Evolutionary conservation across 2,888 invertebrate genomes (phyloP), one percentile per base, ranked within the genome.

Genomic region (Neocrepidodera transversa): DNA sequence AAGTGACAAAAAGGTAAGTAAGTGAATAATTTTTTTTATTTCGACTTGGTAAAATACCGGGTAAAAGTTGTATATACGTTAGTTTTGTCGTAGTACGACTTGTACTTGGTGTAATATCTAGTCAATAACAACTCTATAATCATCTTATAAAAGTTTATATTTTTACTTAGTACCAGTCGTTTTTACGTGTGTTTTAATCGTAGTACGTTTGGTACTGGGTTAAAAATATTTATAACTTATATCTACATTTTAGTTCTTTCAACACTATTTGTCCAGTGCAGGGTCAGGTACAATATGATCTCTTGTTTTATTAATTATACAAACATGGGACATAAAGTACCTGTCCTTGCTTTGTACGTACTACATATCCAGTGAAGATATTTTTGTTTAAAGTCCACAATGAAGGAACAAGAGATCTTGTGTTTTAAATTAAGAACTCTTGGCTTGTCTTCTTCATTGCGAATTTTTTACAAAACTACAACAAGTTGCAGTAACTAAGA

Each of bases 221-320:
- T 6, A 10, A 26, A 28, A 28, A 26, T 11, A 6, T 5, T 23
- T 7, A 3, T 30, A 30, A 5, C 6, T 2, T 6, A 10, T 10
- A 7, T 8, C 17, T 13, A 13, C 17, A 13, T 10, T 10, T 30
- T 6, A n/a, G n/a, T n/a, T n/a, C n/a, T n/a, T n/a, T n/a, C n/a
- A n/a, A n/a, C n/a, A n/a, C n/a, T n/a, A n/a, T n/a, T 23, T 23
- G 23, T 23, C 14, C 18, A 2, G 13, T 32, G 35, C 32, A 4
- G 4, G 13, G 2, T 50, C 50, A 50, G 50, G 50, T 50, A 32
- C 50, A 36, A 36, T 50, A 50, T 20, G 50, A 50, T 50, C 50
- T 50, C 36, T 35, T 35, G 20, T 10, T 18, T 50, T 30, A 10
- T 35, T n/a, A 36, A 42, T 20, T n/a, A n/a, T n/a, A n/a, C n/a